A percentile compares a stretch with the other conserved stretches of the same genome.
Evolutionary conservation across 2,113 vertebrate genomes (phyloP).

Genomic region (Hypomesus transpacificus): DNA sequence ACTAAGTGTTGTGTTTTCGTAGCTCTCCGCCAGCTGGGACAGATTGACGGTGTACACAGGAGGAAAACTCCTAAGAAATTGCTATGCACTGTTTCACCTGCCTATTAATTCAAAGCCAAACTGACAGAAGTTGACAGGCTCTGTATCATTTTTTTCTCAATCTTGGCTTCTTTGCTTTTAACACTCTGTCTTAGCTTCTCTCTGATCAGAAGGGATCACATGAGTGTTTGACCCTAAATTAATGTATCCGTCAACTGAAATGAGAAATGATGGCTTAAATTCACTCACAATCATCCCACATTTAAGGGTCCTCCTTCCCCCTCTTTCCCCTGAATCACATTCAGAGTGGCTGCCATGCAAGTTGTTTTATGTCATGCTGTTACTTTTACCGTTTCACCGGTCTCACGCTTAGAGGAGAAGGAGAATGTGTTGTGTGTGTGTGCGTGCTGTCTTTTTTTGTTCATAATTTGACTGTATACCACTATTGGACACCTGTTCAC

Average conservation of each 20-base stretch:
- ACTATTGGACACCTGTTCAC: slow-evolving; percentile 21
- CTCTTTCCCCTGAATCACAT: slow-evolving; percentile 16
- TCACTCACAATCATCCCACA: slow-evolving; percentile 16
- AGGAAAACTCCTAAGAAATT: slow-evolving; percentile 30
- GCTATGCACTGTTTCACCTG: neutral
- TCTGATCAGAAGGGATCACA: slow-evolving; percentile 48
- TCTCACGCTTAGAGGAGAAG: slow-evolving; percentile 15
- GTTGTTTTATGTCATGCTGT: slow-evolving; percentile 13
- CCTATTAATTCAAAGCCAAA: neutral
- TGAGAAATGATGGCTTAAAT: slow-evolving; percentile 19
- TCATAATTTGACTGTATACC: slow-evolving; percentile 6
- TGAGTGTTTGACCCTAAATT: slow-evolving; percentile 46
- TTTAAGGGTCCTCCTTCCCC: slow-evolving; percentile 27
- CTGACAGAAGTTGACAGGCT: slow-evolving; percentile 20
- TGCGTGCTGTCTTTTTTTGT: neutral
- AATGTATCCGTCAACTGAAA: slow-evolving; percentile 10
- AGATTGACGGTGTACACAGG: slow-evolving; percentile 27
- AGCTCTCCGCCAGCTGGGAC: slow-evolving; percentile 32
- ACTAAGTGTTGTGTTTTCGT: slow-evolving; percentile 29
- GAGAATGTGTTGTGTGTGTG: slow-evolving; percentile 21
- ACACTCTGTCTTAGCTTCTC: slow-evolving; percentile 34
- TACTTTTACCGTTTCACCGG: slow-evolving; percentile 19
- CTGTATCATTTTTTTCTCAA: slow-evolving; percentile 32
- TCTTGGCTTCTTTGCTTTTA: slow-evolving; percentile 33
- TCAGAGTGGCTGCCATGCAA: slow-evolving; percentile 21